Conservation (phyloP, 2,797 vertebrate species). For the Macropus fuliginosus region DNA sequence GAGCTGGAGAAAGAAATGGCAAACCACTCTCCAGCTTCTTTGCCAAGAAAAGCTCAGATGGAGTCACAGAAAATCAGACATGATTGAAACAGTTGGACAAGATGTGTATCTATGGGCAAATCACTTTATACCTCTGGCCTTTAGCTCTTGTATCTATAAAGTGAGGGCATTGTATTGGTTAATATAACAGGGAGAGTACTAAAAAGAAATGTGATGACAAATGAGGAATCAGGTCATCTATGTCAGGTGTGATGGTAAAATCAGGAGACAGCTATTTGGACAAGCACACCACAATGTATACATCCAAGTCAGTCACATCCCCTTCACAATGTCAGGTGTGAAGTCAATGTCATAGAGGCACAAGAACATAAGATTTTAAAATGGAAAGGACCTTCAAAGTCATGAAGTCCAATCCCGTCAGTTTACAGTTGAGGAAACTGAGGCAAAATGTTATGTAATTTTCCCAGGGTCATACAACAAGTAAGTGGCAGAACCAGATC, state of each 20-base stretch:
- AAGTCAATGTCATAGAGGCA: background rate
- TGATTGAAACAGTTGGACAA: background rate
- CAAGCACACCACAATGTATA: background rate
- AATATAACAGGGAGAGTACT: background rate
- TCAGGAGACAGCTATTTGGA: background rate
- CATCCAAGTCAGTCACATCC: background rate
- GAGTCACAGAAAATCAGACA: background rate
- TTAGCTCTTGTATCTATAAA: background rate
- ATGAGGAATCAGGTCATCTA: background rate
- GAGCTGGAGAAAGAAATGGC: background rate
- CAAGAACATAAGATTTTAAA: background rate
- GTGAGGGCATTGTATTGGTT: background rate
- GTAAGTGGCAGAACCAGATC: background rate
- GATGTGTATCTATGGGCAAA: background rate
- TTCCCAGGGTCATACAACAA: background rate
- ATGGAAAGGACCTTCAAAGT: background rate
- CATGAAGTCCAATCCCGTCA: background rate
- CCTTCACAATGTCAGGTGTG: background rate
- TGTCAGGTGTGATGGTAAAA: background rate
- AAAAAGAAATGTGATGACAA: background rate
- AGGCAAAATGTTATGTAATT: background rate
- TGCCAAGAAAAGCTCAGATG: background rate
- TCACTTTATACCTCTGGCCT: background rate
- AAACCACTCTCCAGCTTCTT: background rate
- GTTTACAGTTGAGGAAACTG: background rate